Evolutionary conservation across 2,888 invertebrate genomes (phyloP).

Genomic region (Priocnemis perturbator): DNA sequence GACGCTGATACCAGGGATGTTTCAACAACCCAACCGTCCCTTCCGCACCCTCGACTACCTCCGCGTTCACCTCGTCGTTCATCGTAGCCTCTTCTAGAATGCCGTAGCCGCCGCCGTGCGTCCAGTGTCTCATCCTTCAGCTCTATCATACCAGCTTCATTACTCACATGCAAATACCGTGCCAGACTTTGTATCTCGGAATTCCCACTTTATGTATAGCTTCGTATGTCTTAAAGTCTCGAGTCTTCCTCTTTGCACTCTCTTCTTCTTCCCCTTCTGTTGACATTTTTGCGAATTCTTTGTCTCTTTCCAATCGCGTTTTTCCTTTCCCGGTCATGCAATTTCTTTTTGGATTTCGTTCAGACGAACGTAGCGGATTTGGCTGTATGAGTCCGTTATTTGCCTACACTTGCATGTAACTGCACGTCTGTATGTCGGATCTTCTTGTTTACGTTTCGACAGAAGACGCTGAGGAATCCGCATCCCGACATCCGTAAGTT

Average conservation of each 20-base stretch:
- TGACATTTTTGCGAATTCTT: neutral
- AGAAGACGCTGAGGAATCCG: no score
- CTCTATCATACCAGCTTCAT: constrained; percentile 52
- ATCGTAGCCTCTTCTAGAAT: neutral
- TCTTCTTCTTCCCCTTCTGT: neutral
- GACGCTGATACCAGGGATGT: constrained; percentile 56
- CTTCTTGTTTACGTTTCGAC: no score
- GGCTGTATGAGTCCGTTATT: no score
- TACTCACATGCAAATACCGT: constrained; percentile 59
- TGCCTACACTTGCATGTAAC: no score
- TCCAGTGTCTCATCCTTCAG: constrained; percentile 45
- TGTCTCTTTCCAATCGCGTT: neutral
- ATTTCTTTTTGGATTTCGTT: neutral
- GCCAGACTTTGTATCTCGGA: neutral
- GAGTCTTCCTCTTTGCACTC: constrained; percentile 16
- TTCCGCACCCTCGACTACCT: constrained; percentile 19
- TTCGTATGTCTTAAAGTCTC: constrained; percentile 18
- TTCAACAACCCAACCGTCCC: constrained; percentile 29
- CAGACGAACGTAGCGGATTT: no score
- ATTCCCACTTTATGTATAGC: constrained; percentile 14
- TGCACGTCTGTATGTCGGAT: no score
- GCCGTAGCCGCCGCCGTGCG: constrained; percentile 35
- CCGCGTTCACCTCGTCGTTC: constrained; percentile 14
- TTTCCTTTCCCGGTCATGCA: neutral
- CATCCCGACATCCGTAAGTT: no score